Percentiles rank a stretch among this genome's conserved stretches.
Conservation (phyloP, 2,797 vertebrate genomes). For the Pelochelys cantorii region DNA sequence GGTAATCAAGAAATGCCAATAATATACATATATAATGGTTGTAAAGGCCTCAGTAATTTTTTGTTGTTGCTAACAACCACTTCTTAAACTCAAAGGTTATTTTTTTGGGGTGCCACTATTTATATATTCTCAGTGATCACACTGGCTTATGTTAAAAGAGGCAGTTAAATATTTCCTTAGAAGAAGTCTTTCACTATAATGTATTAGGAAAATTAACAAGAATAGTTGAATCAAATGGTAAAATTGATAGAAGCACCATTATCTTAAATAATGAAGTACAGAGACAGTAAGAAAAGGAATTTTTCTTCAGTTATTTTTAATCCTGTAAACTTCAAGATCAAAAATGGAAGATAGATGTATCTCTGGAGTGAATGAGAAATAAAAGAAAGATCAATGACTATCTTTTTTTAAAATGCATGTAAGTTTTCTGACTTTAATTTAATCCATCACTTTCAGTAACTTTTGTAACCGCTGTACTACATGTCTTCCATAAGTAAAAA, state of each 20-base stretch:
- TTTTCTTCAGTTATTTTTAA: constrained; percentile 24
- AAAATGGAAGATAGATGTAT: not conserved
- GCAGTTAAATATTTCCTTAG: constrained; percentile 8
- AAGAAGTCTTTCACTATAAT: not conserved
- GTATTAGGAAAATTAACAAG: not conserved
- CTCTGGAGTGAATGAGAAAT: not conserved
- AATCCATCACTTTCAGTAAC: not conserved
- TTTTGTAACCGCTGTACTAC: not conserved
- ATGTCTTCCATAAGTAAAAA: not conserved
- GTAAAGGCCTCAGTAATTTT: not conserved
- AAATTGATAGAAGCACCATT: not conserved
- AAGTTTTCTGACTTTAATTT: constrained; percentile 3
- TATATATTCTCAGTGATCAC: not conserved
- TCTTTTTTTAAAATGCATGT: not conserved
- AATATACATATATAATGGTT: not conserved
- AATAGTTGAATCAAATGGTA: constrained; percentile 6
- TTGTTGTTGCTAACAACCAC: not conserved
- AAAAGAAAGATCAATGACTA: not conserved
- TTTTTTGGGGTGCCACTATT: not conserved
- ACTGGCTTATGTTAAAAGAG: not conserved
- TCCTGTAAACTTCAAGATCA: constrained; percentile 1
- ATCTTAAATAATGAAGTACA: constrained; percentile 30
- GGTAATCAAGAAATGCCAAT: not conserved
- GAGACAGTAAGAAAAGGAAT: constrained; percentile 27
- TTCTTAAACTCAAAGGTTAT: not conserved